phyloP scores from a whole-genome alignment of 2,113 vertebrate species.

The Erpornis zantholeuca region DNA sequence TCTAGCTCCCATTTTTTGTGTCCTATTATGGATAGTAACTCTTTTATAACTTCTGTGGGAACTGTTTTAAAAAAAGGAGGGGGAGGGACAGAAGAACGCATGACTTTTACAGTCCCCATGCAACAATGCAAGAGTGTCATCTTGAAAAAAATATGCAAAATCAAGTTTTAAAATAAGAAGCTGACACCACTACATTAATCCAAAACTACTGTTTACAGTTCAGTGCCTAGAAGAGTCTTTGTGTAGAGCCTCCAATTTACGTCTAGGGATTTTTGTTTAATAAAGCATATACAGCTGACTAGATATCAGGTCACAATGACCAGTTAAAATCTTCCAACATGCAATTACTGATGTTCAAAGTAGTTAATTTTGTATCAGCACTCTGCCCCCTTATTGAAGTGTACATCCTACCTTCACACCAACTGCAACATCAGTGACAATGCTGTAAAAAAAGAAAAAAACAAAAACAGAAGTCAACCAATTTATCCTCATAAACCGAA shows the following conservation, averaged over 20 bases:
- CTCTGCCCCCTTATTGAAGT: slow-evolving; percentile 5
- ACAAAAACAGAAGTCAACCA: neutral
- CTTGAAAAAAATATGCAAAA: neutral
- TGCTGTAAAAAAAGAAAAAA: slow-evolving; percentile 75
- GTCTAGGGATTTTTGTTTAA: neutral
- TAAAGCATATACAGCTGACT: neutral
- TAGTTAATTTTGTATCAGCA: neutral
- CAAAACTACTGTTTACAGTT: neutral
- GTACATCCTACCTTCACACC: slow-evolving; percentile 91
- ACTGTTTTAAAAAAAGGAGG: neutral
- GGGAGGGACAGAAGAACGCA: neutral
- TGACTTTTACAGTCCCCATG: neutral
- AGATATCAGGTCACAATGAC: neutral
- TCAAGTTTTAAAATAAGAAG: neutral
- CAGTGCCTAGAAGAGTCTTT: neutral
- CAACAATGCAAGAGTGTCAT: neutral
- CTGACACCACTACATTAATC: neutral
- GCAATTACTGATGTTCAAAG: neutral
- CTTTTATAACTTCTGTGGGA: neutral
- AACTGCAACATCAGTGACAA: slow-evolving; percentile 94
- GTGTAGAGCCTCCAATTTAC: neutral
- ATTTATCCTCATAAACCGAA: neutral
- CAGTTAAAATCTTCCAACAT: neutral
- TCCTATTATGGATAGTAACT: neutral
- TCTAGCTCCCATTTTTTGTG: neutral